Conservation (phyloP, 2,888 invertebrate genomes). For the Eupithecia inturbata region DNA sequence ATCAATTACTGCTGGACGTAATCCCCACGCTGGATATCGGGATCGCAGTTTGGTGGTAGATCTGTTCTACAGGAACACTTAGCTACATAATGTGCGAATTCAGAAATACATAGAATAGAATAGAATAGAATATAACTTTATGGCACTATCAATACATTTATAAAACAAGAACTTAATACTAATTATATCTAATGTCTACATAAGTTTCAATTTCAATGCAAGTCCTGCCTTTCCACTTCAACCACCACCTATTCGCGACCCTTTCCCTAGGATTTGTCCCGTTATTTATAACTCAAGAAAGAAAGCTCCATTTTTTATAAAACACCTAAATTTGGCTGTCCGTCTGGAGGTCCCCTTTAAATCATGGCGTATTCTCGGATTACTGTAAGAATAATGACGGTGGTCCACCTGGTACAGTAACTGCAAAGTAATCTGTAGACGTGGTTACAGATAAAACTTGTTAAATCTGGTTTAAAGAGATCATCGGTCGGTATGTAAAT, state of each 20-base stretch:
- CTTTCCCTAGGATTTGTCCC: slow-evolving; percentile 67
- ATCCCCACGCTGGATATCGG: too few species aligned
- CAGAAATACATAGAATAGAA: too few species aligned
- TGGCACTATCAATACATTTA: too few species aligned
- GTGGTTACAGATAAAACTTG: neutral
- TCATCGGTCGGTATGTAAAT: too few species aligned
- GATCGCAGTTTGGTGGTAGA: too few species aligned
- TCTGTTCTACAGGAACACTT: too few species aligned
- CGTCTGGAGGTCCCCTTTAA: slow-evolving; percentile 75
- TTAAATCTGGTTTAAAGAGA: neutral
- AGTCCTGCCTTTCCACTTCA: slow-evolving; percentile 2
- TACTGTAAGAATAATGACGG: slow-evolving; percentile 82
- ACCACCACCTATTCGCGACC: slow-evolving; percentile 47
- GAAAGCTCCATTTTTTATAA: slow-evolving; percentile 81
- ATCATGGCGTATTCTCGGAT: slow-evolving; percentile 82
- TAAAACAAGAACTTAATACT: too few species aligned
- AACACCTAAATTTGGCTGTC: slow-evolving; percentile 81
- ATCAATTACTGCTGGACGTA: too few species aligned
- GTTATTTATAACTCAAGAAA: slow-evolving; percentile 78
- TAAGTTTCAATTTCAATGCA: neutral
- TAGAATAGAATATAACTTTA: too few species aligned
- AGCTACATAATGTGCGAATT: neutral
- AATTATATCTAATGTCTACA: too few species aligned
- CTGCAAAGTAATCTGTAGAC: slow-evolving; percentile 61
- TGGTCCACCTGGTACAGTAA: slow-evolving; percentile 81